Conservation (phyloP, 64 coral and sea anemone species). For the Acropora yongei region DNA sequence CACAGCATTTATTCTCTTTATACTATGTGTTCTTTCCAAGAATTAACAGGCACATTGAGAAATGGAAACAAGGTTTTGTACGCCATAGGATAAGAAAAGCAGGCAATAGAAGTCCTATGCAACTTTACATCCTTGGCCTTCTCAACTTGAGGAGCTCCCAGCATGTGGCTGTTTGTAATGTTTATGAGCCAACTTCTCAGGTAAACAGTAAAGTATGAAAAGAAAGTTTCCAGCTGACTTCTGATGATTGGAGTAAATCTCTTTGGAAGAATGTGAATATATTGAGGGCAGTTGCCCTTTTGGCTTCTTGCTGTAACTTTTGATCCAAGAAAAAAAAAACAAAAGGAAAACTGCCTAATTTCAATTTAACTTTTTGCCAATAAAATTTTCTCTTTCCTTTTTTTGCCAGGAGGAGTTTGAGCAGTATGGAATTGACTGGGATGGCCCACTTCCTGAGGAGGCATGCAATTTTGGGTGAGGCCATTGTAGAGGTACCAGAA, state of each 20-base stretch:
- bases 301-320: background rate
- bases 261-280: background rate
- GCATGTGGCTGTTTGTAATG: background rate
- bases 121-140: conserved; percentile 47
- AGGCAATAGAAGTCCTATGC: conserved; percentile 51
- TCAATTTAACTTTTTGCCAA: background rate
- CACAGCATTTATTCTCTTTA: conserved; percentile 43
- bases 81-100: conserved; percentile 46
- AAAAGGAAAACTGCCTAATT: background rate
- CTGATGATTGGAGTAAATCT: background rate
- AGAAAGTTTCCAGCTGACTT: background rate
- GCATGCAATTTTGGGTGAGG: background rate
- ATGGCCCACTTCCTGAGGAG: conserved; percentile 18
- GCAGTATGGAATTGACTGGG: conserved; percentile 37
- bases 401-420: background rate
- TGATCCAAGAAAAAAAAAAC: background rate
- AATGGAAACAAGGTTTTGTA: conserved; percentile 50
- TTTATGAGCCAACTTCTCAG: background rate
- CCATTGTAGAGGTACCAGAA: conserved; percentile 17
- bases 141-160: conserved; percentile 31
- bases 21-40: conserved; percentile 52
- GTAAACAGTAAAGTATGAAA: background rate
- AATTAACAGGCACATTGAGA: conserved; percentile 47
- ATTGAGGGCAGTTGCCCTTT: background rate
- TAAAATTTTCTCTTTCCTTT: background rate